Conservation (phyloP, 2,797 vertebrate species). For the Tadarida brasiliensis region DNA sequence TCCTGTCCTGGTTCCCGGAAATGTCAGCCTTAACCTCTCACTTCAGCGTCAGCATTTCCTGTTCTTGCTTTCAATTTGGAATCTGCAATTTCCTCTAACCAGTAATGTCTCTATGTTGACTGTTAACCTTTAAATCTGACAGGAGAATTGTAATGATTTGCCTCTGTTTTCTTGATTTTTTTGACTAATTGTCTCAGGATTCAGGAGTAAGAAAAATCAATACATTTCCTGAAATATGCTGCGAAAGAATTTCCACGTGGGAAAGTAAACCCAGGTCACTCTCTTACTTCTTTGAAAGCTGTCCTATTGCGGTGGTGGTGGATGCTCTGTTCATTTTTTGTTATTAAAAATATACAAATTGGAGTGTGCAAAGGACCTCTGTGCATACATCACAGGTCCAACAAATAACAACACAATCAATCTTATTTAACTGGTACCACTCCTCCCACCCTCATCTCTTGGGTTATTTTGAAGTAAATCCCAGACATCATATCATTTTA, state of each 20-base stretch:
- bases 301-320: not conserved
- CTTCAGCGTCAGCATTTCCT: not conserved
- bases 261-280: not conserved
- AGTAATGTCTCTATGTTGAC: not conserved
- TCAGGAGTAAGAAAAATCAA: not conserved
- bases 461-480: constrained; percentile 30
- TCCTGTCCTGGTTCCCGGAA: not conserved
- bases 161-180: not conserved
- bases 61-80: not conserved
- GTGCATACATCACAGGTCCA: not conserved
- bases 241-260: not conserved
- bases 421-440: not conserved
- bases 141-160: not conserved
- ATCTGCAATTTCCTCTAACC: not conserved
- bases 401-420: not conserved
- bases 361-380: not conserved
- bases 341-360: constrained; percentile 17
- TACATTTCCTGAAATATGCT: not conserved
- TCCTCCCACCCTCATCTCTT: not conserved
- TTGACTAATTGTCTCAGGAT: not conserved
- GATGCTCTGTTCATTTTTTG: not conserved
- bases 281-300: not conserved
- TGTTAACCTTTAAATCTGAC: not conserved
- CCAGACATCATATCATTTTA: not conserved
- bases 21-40: not conserved